Conservation (phyloP, 2,888 invertebrate species). For the Acronicta psi region DNA sequence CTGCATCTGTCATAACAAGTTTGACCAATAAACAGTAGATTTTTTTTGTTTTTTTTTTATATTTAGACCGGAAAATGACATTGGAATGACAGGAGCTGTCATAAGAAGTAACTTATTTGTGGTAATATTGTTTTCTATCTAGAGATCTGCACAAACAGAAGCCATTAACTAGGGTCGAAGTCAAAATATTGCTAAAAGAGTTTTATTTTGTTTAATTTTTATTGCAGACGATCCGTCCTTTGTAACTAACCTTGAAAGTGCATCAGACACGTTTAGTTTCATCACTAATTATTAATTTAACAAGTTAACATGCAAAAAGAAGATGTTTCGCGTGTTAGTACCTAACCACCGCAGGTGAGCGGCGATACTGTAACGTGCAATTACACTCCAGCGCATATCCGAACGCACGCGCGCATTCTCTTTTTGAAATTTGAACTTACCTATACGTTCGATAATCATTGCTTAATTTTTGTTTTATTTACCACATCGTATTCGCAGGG, state of each 20-base stretch:
- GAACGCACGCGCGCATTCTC: constrained; percentile 73
- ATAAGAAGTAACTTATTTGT: too few relatives aligned
- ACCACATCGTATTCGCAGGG: constrained; percentile 25
- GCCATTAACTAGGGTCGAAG: background rate
- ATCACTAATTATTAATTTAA: constrained; percentile 52
- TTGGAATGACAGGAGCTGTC: too few relatives aligned
- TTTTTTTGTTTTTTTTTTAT: too few relatives aligned
- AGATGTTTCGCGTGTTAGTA: constrained; percentile 68
- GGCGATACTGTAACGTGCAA: constrained; percentile 59
- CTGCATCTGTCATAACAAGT: too few relatives aligned
- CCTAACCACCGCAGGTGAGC: constrained; percentile 71
- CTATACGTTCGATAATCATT: constrained; percentile 61
- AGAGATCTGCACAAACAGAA: background rate
- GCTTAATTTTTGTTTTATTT: constrained; percentile 53
- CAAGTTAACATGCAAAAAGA: constrained; percentile 64
- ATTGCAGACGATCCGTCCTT: constrained; percentile 23
- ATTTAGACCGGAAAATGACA: too few relatives aligned
- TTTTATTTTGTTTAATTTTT: background rate
- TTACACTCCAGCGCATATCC: constrained; percentile 54
- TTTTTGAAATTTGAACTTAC: constrained; percentile 72
- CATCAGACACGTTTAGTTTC: constrained; percentile 38
- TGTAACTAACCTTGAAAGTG: constrained; percentile 38
- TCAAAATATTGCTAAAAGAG: background rate
- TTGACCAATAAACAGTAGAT: too few relatives aligned
- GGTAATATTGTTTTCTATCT: too few relatives aligned